Conservation (phyloP, 2,113 vertebrate species). For the Glareola pratincola region DNA sequence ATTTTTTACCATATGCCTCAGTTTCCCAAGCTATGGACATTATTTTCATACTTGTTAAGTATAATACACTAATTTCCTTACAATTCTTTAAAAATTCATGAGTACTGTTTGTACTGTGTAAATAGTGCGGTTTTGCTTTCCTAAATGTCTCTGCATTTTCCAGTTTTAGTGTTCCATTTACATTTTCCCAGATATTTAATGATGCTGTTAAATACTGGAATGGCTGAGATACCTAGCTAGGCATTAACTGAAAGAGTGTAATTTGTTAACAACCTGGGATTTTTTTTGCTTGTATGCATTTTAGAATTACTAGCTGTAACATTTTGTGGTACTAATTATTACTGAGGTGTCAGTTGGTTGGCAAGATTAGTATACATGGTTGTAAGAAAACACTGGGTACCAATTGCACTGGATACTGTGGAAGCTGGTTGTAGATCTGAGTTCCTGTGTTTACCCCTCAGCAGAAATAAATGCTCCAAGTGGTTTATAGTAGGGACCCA, state of each 20-base stretch:
- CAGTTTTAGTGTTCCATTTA: neutral
- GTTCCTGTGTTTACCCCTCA: neutral
- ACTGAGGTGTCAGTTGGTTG: neutral
- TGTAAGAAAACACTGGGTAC: neutral
- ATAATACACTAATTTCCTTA: neutral
- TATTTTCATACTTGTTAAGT: neutral
- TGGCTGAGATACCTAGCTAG: neutral
- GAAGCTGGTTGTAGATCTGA: neutral
- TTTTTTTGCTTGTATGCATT: neutral
- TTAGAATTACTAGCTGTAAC: neutral
- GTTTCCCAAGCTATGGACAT: neutral
- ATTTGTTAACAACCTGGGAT: neutral
- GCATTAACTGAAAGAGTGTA: neutral
- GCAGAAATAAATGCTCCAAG: neutral
- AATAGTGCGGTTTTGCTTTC: neutral
- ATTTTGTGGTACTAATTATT: neutral
- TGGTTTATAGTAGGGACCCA: neutral
- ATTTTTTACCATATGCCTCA: neutral
- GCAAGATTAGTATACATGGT: neutral
- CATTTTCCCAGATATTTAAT: neutral
- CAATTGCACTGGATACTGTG: neutral
- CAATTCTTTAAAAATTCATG: accelerated
- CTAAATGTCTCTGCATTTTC: neutral
- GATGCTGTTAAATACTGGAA: neutral
- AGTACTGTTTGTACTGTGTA: neutral